Evolutionary conservation across 2,888 invertebrate species (phyloP).

Genomic region (Hirtodrosophila histrioides): DNA sequence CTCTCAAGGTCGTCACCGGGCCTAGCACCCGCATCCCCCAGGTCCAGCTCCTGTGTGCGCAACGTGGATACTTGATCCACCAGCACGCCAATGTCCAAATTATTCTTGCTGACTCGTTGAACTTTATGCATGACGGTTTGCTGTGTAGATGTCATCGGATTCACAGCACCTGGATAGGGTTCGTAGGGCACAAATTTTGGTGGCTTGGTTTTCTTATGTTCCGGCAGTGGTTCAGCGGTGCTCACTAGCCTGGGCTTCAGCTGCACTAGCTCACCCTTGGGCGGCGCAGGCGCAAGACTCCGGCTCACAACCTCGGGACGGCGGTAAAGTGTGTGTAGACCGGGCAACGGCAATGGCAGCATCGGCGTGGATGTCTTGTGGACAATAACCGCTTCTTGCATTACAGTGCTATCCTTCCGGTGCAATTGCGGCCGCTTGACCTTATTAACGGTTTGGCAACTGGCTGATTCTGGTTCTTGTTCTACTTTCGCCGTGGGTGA

Average conservation of each 20-base stretch:
- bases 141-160: constrained; percentile 88
- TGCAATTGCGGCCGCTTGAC: constrained; percentile 55
- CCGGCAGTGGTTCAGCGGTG: constrained; percentile 48
- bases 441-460: constrained; percentile 18
- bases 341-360: constrained; percentile 67
- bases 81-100: constrained; percentile 88
- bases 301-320: constrained; percentile 69
- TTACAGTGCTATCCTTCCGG: constrained; percentile 67
- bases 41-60: constrained; percentile 87
- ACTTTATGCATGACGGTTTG: constrained; percentile 66
- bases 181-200: constrained; percentile 95
- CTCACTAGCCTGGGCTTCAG: constrained; percentile 88
- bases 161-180: constrained; percentile 93
- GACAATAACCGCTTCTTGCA: constrained; percentile 65
- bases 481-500: constrained; percentile 69
- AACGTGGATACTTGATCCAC: constrained; percentile 90
- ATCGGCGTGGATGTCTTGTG: constrained; percentile 45
- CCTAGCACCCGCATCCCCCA: constrained; percentile 81
- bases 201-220: constrained; percentile 85
- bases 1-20: constrained; percentile 49
- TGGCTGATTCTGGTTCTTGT: constrained; percentile 17
- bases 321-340: constrained; percentile 79
- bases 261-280: constrained; percentile 86
- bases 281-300: constrained; percentile 85
- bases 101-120: constrained; percentile 84